Base-by-base conservation (phyloP, 2,113 vertebrate genomes). In the Ceyx melanurus region DNA sequence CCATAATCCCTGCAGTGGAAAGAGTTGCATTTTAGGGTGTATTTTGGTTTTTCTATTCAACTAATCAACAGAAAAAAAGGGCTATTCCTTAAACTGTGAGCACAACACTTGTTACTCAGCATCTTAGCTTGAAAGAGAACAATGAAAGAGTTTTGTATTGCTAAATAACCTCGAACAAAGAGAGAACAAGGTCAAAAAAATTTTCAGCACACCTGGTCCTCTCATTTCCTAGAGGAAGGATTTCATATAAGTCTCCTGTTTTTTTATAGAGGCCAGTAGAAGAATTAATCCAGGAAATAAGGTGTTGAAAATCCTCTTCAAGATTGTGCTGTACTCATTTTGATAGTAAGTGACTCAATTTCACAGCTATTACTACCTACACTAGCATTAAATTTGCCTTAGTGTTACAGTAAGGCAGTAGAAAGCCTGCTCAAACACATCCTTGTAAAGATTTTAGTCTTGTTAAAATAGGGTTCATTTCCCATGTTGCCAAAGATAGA, bases 31-130 rank as follows among this genome's bases (percentile, higher is more conserved):
- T 77, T 67, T 29, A 48, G 40, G 21, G 15, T 1, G 2, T 72
- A 18, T 90, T 64, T 88, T 88, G n/a, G n/a, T n/a, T n/a, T n/a
- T n/a, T 88, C 60, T 18, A 15, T 77, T 76, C 64, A 88, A 35
- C 10, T 58, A 73, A 85, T 51, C 11, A 67, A 31, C 11, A 43
- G 37, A 73, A 93, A 64, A 37, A 37, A 37, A 37, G 2, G 3
- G 15, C 37, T 76, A 11, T 53, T 72, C 25, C 50, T 72, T 68
- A 21, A 61, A 46, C 21, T 42, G 9, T 54, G 51, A 78, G 21
- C 21, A 37, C 8, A 77, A 13, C 3, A 13, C 18, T 43, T 68
- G 21, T 3, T 51, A 6, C n/a, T 84, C 48, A 79, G 51, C 17
- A 80, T 3, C 22, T 58, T 65, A 81, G 26, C 17, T 67, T 3